Evolutionary conservation across 2,797 vertebrate species (phyloP), one percentile per base, ranked within the genome.

Genomic region (Liparis tanakae): DNA sequence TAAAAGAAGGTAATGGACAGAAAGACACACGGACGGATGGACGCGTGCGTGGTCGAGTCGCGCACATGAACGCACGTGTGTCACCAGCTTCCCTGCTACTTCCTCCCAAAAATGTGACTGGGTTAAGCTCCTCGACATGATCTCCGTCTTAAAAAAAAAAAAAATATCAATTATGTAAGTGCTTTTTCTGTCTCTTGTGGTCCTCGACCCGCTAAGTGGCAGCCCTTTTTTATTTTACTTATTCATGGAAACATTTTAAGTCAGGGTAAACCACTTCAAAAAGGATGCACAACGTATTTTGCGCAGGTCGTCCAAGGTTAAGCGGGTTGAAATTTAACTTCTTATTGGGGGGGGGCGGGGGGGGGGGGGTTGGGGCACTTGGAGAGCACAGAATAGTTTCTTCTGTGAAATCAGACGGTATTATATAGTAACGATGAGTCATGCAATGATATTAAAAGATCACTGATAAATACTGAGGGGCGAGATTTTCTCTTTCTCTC

Each of bases 211-310:
- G 33, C 75, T 72, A 80, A 76, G 59, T 76, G 64, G 37, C 70
- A 57, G 37, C 25, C 37, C 57, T 36, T 70, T 65, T 71, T 62
- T 36, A 9, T 60, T 67, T 81, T 57, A 82, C 67, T 85, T 84
- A 87, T 85, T 89, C 65, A 89, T 84, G 73, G 78, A 55, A 85
- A 73, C 83, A 84, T 84, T 82, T 82, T 36, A 77, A 72, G 77
- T 77, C 59, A 18, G 57, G 74, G 70, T 76, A 77, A 85, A 83
- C 78, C 67, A 69, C 79, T 79, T 81, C 76, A n/a, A 72, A 30
- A 56, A 64, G 14, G 68, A 70, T 17, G 65, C 76, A 63, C 17
- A 30, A 30, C 48, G 79, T 69, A 4, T 72, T 75, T 68, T 33
- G n/a, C 1, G 0, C 30, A 46, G 79, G 72, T 74, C 10, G 10